Conservation (phyloP, 2,888 invertebrate genomes). For the Rotaria sp. region DNA sequence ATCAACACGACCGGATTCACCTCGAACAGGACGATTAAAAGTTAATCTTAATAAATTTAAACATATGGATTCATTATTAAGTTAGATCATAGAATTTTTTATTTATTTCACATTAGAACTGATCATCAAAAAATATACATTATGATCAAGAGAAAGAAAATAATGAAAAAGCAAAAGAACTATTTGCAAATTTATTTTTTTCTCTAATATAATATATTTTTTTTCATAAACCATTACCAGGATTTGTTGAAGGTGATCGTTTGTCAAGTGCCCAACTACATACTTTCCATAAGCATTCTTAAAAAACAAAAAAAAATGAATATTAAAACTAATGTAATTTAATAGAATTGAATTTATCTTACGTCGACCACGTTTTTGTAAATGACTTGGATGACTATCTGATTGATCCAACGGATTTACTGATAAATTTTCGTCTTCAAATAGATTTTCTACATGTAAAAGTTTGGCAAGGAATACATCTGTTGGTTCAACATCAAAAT, state of each 20-base stretch:
- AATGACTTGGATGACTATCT: not conserved
- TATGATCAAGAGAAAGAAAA: not conserved
- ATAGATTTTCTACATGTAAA: not conserved
- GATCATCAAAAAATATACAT: not conserved
- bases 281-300: slow-evolving; percentile 27
- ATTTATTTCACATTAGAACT: not conserved
- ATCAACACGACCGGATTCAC: not conserved
- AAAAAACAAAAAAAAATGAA: not conserved
- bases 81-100: not conserved
- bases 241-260: not conserved
- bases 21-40: not conserved
- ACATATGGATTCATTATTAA: not conserved
- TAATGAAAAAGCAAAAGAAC: not conserved
- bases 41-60: not conserved
- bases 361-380: slow-evolving; percentile 27
- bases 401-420: not conserved
- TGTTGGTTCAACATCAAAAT: not conserved
- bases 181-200: not conserved
- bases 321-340: too few species aligned
- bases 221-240: not conserved
- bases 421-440: not conserved
- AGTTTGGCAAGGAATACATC: not conserved
- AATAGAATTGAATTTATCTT: not conserved
- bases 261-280: slow-evolving; percentile 28
- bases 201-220: not conserved